Evolutionary conservation across 2,797 vertebrate species (phyloP), one percentile per base, ranked within the genome.

Genomic region (Paratrypauchen microcephalus): DNA sequence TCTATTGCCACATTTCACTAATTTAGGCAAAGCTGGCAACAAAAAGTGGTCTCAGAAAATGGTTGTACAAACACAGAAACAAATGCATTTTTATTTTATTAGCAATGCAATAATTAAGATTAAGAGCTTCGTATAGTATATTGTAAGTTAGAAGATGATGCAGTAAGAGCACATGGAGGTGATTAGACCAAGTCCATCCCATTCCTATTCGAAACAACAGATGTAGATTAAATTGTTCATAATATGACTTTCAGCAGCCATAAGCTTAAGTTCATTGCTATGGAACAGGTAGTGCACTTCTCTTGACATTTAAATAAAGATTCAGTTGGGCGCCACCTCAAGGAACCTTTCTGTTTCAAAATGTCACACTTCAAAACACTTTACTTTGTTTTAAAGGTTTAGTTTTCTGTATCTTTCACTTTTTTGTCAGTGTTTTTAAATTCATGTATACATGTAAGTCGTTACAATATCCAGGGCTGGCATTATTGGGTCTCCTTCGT

Each of bases 221-320:
- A 50, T 2, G 2, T 18, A 7, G 5, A 7, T 50, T 1, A 19
- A 13, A 24, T 24, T 56, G 21, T 24, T 56, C 23, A 15, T 45
- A 45, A 45, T 45, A 15, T n/a, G 7, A 50, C 18, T 2, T 50
- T 48, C 15, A 48, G 45, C 16, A 48, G 8, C 23, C 21, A 24
- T 12, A 5, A 23, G 52, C 52, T 55, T 12, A 23, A 55, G 23
- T 56, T 21, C 54, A 56, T 23, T 50, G 2, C 48, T n/a, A 8
- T 50, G 6, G 6, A 41, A 41, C 11, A 41, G 39, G 18, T 50
- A 12, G 21, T 55, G 54, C 54, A 55, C 23, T 55, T 55, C 21
- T 55, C 21, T 55, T 55, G 54, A 12, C 54, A 56, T 56, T 56
- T 56, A 56, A 56, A 56, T 56, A 12, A 56, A 56, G 23, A 21